Base-by-base conservation (phyloP, 2,888 invertebrate species). In the Holacanthella duospinosa region DNA sequence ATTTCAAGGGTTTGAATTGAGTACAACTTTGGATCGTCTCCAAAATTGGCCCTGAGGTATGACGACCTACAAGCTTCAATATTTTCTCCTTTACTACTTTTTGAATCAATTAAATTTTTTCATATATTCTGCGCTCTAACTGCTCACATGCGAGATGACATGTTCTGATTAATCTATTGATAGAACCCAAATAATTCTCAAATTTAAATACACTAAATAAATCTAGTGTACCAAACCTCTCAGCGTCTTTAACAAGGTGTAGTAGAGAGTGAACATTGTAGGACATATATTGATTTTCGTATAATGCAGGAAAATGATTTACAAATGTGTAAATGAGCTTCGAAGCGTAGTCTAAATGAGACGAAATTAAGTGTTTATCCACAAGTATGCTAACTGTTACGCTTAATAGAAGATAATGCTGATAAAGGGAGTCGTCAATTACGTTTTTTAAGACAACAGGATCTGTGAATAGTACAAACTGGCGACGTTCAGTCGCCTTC, bases 171-270 rank as follows among this genome's bases (percentile, higher is more conserved):
- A 63, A n/a, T 1, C 43, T 26, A 54, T 66, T 68, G 3, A 71
- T 19, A 26, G 36, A 61, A 0, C 68, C 68, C 12, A 74, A 56
- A 48, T 55, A 71, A 59, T 65, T 71, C 63, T 74, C 72, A 68
- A 68, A 73, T 26, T 61, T 58, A 64, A 74, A 74, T 1, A 66
- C 61, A 53, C 71, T 70, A 43, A 66, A 69, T 3, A 43, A 60
- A 43, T 74, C 71, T 12, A 74, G 62, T 21, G n/a, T 16, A 2
- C 72, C 73, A 64, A 64, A 67, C 21, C 26, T 60, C 48, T n/a
- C n/a, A 2, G 64, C 70, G 67, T 73, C 74, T 27, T 66, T 29
- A 21, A 71, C 66, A n/a, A 73, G 53, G 67, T 74, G 36, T 16
- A 36, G 16, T 12, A 36, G 6, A 16, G 9, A 6, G 36, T 36